Evolutionary conservation across 2,797 vertebrate species (phyloP).

Genomic region (Orestias chungarensis): DNA sequence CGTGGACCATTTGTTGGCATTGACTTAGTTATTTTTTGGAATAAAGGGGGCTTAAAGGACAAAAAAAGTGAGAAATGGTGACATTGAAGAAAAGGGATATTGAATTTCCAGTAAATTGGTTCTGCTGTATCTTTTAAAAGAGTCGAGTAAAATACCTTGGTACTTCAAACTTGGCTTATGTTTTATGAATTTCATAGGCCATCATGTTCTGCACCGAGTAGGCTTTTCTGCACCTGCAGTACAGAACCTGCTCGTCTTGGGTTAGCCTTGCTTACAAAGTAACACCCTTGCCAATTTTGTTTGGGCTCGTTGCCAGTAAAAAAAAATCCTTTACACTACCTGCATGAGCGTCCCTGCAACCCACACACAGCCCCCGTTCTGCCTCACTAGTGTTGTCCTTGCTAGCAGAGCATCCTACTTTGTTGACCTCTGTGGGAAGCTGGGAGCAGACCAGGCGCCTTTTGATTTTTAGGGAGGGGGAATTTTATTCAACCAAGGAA

Average conservation of each 20-base stretch:
- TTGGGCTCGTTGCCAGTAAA: slow-evolving; percentile 3
- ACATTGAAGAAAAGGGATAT: neutral
- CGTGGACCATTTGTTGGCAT: too few species aligned
- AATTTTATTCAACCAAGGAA: neutral
- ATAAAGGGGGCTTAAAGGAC: neutral
- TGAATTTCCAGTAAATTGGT: neutral
- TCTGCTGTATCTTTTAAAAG: neutral
- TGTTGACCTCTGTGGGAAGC: slow-evolving; percentile 54
- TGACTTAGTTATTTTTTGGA: too few species aligned
- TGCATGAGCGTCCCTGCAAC: slow-evolving; percentile 17
- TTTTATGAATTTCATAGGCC: neutral
- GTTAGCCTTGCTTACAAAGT: neutral
- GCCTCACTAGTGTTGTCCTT: slow-evolving; percentile 17
- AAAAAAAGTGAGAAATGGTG: too few species aligned
- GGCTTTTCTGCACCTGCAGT: slow-evolving; percentile 8
- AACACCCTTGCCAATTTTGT: neutral
- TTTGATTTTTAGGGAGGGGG: slow-evolving; percentile 5
- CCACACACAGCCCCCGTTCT: slow-evolving; percentile 14
- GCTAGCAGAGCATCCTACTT: slow-evolving; percentile 47
- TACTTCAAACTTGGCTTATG: neutral
- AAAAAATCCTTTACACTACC: slow-evolving; percentile 10
- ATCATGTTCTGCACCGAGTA: slow-evolving; percentile 8
- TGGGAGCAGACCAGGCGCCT: slow-evolving; percentile 41
- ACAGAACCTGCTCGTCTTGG: neutral
- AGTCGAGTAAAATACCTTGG: neutral